Conservation (phyloP, 2,797 vertebrate species). For the Borostomias antarcticus region DNA sequence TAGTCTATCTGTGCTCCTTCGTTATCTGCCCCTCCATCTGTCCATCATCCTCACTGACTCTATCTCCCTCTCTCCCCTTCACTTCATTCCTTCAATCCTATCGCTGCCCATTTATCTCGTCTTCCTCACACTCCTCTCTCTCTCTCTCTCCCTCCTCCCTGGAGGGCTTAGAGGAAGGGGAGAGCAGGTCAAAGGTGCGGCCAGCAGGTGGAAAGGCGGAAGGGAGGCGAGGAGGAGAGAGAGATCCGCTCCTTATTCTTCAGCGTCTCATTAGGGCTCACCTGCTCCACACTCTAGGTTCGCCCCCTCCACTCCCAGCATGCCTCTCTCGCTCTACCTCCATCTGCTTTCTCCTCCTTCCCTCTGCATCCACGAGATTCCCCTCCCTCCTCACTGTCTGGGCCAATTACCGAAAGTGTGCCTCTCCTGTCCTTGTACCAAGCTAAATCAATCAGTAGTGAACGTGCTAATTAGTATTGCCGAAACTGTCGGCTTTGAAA, state of each 20-base stretch:
- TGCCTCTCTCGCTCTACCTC: neutral
- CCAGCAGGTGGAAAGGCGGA: neutral
- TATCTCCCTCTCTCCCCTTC: neutral
- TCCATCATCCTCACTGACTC: neutral
- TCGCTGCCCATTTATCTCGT: neutral
- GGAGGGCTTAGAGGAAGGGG: neutral
- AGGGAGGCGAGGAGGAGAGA: neutral
- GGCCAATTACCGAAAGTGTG: no score
- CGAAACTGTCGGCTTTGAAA: no score
- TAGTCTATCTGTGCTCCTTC: neutral
- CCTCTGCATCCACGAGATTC: no score
- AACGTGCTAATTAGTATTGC: no score
- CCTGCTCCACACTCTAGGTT: neutral
- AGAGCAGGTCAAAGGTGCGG: neutral
- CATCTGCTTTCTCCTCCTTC: neutral
- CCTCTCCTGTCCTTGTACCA: no score
- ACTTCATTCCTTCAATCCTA: neutral
- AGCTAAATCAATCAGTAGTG: no score
- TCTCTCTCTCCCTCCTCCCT: neutral
- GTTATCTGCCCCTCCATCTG: neutral
- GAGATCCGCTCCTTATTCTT: neutral
- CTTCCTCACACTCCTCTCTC: neutral
- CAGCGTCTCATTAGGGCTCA: neutral
- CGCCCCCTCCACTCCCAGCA: neutral
- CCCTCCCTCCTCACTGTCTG: no score